phyloP scores from a whole-genome alignment of 2,113 vertebrate genomes.

The Cynocephalus volans region DNA sequence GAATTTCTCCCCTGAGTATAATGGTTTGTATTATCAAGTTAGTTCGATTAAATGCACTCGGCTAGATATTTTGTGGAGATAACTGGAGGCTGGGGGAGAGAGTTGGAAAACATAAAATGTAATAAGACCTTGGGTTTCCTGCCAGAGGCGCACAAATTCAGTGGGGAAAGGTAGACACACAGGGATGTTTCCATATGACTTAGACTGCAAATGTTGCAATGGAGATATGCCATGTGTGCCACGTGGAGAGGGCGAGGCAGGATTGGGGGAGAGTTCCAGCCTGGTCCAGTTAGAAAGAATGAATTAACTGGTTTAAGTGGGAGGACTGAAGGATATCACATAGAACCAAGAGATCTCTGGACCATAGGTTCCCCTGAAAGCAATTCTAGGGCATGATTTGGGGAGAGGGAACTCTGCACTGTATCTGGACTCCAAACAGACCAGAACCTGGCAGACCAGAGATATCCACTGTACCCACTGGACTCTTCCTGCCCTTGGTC shows the following conservation, averaged over 20 bases:
- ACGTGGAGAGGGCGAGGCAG: background rate
- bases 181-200: background rate
- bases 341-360: background rate
- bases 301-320: background rate
- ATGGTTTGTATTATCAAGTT: background rate
- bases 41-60: background rate
- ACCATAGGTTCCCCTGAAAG: background rate
- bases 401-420: background rate
- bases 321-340: background rate
- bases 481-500: background rate
- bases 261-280: background rate
- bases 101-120: background rate
- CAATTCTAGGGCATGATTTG: background rate
- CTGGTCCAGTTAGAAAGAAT: background rate
- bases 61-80: background rate
- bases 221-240: accelerated
- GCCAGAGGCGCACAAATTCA: background rate
- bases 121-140: background rate
- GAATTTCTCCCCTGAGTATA: background rate
- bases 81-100: background rate
- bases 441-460: background rate
- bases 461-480: background rate
- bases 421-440: background rate
- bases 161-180: background rate
- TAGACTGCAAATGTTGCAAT: no score